phyloP scores from a whole-genome alignment of 2,113 vertebrate species.

The Oryzias melastigma region DNA sequence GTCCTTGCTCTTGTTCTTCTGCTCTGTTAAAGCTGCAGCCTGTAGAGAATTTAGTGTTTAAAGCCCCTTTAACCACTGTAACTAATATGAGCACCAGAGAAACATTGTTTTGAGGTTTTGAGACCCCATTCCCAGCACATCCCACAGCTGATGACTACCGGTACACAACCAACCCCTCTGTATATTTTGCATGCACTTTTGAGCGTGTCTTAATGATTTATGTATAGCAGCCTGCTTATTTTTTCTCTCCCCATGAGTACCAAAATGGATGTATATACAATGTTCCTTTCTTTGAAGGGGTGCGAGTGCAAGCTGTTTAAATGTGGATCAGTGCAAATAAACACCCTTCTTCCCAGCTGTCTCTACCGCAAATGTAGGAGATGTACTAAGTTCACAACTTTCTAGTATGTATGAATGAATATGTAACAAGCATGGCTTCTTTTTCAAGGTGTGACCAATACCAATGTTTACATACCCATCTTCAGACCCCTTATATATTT shows the following conservation, averaged over 20 bases:
- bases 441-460: constrained; percentile 29
- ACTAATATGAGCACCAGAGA: constrained; percentile 32
- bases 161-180: constrained; percentile 17
- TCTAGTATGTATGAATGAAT: constrained; percentile 25
- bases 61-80: constrained; percentile 44
- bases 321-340: constrained; percentile 70
- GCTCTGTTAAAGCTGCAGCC: constrained; percentile 56
- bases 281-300: constrained; percentile 62
- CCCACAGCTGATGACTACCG: constrained; percentile 43
- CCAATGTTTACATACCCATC: too few relatives aligned
- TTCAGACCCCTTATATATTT: too few relatives aligned
- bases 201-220: constrained; percentile 69
- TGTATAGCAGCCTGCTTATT: constrained; percentile 68
- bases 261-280: constrained; percentile 70
- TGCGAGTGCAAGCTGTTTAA: constrained; percentile 63
- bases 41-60: constrained; percentile 61
- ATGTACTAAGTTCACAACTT: constrained; percentile 35
- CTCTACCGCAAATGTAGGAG: constrained; percentile 41
- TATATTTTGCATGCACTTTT: constrained; percentile 61
- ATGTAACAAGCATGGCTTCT: constrained; percentile 8
- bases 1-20: constrained; percentile 50
- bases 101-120: constrained; percentile 47
- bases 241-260: constrained; percentile 60
- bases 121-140: constrained; percentile 47
- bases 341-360: constrained; percentile 65